Evolutionary conservation across 1,140 invertebrate genomes (phyloP).

Genomic region (Drosophila pseudoananassae): DNA sequence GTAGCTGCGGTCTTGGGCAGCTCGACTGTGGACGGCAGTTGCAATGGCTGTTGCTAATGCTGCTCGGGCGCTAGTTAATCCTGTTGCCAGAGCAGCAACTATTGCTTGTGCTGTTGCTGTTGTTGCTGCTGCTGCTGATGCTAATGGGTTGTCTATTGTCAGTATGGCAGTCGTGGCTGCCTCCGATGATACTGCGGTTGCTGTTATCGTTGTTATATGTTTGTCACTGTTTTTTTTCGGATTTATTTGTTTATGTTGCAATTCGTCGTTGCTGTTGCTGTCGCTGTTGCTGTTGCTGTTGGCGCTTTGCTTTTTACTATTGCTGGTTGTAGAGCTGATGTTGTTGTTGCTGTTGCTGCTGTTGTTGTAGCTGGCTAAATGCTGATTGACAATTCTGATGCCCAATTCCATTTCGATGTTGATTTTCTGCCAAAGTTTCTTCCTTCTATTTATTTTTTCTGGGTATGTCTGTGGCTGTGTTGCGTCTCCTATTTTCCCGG

Average conservation of each 20-base stretch:
- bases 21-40: slow-evolving; percentile 41
- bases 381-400: slow-evolving; percentile 62
- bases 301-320: not conserved
- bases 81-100: not conserved
- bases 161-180: slow-evolving; percentile 8
- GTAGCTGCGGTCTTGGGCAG: slow-evolving; percentile 15
- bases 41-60: slow-evolving; percentile 6
- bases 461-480: not conserved
- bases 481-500: slow-evolving; percentile 20
- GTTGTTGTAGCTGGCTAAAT: slow-evolving; percentile 55
- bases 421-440: slow-evolving; percentile 41
- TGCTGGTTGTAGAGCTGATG: slow-evolving; percentile 5
- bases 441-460: slow-evolving; percentile 12
- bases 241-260: not conserved
- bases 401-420: slow-evolving; percentile 77
- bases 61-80: slow-evolving; percentile 11
- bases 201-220: slow-evolving; percentile 17
- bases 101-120: not conserved
- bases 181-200: slow-evolving; percentile 4
- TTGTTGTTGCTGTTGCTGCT: slow-evolving; percentile 19
- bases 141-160: not conserved
- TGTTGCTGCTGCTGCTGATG: not conserved
- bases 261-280: slow-evolving; percentile 6
- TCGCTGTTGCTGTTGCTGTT: slow-evolving; percentile 13
- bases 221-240: slow-evolving; percentile 7